phyloP scores from a whole-genome alignment of 2,113 vertebrate species.

The Hydropotes inermis region DNA sequence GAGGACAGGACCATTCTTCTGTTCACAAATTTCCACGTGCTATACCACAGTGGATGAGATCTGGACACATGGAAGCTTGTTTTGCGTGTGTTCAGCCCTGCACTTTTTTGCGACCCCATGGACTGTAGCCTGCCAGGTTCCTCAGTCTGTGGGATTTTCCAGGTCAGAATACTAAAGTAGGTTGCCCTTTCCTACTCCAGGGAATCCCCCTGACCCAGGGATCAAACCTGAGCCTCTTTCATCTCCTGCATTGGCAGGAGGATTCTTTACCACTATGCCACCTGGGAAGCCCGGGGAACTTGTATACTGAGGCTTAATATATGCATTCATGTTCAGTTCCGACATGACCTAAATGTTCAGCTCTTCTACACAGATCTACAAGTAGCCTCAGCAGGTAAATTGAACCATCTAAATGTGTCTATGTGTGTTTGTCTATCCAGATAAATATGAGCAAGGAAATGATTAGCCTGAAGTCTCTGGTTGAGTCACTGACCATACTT shows the following conservation, averaged over 20 bases:
- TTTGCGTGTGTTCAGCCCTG: neutral
- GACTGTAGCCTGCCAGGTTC: neutral
- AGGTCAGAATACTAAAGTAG: neutral
- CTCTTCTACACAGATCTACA: neutral
- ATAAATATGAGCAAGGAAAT: neutral
- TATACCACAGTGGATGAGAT: neutral
- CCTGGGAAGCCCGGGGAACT: neutral
- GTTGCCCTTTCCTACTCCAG: neutral
- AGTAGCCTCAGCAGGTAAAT: neutral
- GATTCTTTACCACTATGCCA: neutral
- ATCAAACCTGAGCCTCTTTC: neutral
- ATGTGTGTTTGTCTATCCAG: neutral
- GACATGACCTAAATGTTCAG: neutral
- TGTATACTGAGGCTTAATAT: neutral
- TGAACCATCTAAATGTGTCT: neutral
- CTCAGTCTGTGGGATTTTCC: neutral
- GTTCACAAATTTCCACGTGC: neutral
- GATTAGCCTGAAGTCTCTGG: neutral
- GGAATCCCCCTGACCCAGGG: neutral
- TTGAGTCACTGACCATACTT: neutral
- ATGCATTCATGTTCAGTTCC: neutral
- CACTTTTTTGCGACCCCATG: neutral
- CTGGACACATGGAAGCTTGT: neutral
- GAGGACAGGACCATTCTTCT: neutral
- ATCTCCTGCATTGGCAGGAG: neutral